Percentiles rank a stretch among this genome's conserved stretches.
phyloP scores from a whole-genome alignment of 1,140 invertebrate species.

The Rhyzopertha dominica region DNA sequence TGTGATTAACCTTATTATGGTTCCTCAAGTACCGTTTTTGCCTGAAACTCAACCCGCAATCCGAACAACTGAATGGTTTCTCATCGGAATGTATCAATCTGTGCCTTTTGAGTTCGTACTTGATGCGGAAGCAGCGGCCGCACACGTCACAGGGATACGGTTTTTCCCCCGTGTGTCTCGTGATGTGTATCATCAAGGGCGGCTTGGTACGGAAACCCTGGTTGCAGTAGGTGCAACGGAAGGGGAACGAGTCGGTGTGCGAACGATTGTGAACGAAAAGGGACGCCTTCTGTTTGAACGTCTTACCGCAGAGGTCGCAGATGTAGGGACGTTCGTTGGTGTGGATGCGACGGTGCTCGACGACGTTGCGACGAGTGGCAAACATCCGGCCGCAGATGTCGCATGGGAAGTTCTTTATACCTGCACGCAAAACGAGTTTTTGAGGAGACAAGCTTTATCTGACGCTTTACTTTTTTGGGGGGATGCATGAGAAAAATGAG shows the following conservation, averaged over 20 bases:
- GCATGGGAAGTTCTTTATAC: constrained; percentile 54
- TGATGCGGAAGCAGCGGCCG: constrained; percentile 45
- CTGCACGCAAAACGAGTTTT: no score
- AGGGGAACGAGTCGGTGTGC: constrained; percentile 54
- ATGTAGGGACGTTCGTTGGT: constrained; percentile 51
- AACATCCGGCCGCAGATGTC: constrained; percentile 53
- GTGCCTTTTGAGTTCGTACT: constrained; percentile 52
- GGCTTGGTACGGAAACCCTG: constrained; percentile 56
- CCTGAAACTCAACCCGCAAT: constrained; percentile 46
- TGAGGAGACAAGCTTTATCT: no score
- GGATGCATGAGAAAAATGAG: no score
- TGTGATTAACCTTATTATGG: constrained; percentile 48
- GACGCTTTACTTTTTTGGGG: no score
- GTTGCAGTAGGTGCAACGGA: constrained; percentile 57
- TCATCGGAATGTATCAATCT: constrained; percentile 50
- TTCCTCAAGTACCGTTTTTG: constrained; percentile 50
- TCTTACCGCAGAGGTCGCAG: constrained; percentile 54
- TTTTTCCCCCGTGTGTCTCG: constrained; percentile 62
- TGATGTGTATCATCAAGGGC: constrained; percentile 53
- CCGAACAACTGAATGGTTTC: constrained; percentile 48
- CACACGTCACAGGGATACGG: constrained; percentile 61
- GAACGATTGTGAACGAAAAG: constrained; percentile 51
- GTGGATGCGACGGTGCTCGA: constrained; percentile 46
- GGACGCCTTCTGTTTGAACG: constrained; percentile 54
- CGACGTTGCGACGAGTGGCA: constrained; percentile 48